A percentile compares a stretch with the other conserved stretches of the same genome.
phyloP scores from a whole-genome alignment of 2,797 vertebrate species.

The Argyrosomus regius region DNA sequence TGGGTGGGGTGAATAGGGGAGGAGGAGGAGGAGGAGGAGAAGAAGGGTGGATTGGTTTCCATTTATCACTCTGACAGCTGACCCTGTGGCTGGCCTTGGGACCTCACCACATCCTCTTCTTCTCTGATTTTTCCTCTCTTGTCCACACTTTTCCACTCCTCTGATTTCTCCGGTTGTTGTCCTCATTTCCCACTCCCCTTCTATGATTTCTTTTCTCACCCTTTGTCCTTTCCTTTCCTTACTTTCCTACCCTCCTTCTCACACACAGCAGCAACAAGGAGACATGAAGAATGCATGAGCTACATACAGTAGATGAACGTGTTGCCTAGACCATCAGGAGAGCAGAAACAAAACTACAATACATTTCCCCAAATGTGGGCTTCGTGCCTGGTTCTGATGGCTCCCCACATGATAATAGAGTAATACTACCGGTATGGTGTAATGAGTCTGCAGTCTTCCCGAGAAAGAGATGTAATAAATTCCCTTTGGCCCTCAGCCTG shows the following conservation, averaged over 20 bases:
- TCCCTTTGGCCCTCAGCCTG: constrained; percentile 36
- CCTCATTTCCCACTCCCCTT: constrained; percentile 15
- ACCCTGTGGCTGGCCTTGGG: constrained; percentile 80
- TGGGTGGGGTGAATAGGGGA: constrained; percentile 48
- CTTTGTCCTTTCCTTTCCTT: background rate
- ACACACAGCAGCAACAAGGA: constrained; percentile 16
- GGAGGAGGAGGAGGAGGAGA: constrained; percentile 56
- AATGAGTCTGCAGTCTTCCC: constrained; percentile 53
- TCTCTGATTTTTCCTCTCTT: constrained; percentile 42
- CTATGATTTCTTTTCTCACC: background rate
- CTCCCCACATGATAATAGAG: constrained; percentile 53
- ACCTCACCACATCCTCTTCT: constrained; percentile 67
- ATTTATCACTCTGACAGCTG: constrained; percentile 81
- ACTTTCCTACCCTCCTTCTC: constrained; percentile 4
- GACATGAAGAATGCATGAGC: constrained; percentile 50
- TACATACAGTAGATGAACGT: constrained; percentile 12
- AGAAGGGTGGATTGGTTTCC: constrained; percentile 66
- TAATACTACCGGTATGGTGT: constrained; percentile 40
- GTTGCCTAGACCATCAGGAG: constrained; percentile 22
- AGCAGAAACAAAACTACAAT: constrained; percentile 42
- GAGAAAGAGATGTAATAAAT: constrained; percentile 46
- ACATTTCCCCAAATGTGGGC: constrained; percentile 52
- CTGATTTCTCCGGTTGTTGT: constrained; percentile 36
- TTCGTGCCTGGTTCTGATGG: constrained; percentile 34
- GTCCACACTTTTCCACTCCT: constrained; percentile 50